Conservation (phyloP, 2,113 vertebrate species). For the Dicrurus megarhynchus region DNA sequence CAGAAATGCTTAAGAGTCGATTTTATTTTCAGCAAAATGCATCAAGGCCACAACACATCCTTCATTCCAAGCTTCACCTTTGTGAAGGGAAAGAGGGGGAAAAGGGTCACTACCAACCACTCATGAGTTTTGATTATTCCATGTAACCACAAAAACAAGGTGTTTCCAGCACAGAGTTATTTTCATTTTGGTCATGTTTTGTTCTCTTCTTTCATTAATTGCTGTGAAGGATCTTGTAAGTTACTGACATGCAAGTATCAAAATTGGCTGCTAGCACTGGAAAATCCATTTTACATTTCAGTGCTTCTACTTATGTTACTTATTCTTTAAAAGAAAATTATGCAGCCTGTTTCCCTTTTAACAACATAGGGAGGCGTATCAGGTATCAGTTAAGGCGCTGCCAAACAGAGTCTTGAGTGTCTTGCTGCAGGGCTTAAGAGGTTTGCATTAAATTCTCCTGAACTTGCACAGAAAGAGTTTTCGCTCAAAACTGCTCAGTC, state of each 20-base stretch:
- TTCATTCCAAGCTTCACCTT: neutral
- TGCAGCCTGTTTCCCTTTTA: constrained; percentile 33
- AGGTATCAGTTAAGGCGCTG: constrained; percentile 19
- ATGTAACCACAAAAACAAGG: neutral
- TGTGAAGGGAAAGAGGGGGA: neutral
- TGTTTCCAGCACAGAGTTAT: neutral
- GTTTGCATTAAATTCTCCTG: constrained; percentile 42
- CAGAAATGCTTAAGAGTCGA: neutral
- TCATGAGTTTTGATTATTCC: neutral
- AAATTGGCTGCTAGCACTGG: constrained; percentile 30
- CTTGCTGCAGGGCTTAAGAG: constrained; percentile 53
- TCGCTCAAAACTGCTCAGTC: neutral
- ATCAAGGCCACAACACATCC: neutral
- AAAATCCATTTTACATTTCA: constrained; percentile 60
- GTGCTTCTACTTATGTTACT: neutral
- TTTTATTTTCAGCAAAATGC: neutral
- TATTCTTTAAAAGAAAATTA: constrained; percentile 52
- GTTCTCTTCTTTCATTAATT: neutral
- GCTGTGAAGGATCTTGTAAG: neutral
- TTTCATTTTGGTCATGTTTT: neutral
- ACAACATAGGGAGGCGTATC: neutral
- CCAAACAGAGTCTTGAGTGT: constrained; percentile 33
- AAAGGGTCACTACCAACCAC: neutral
- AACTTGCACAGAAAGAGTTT: neutral
- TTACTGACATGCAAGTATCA: neutral